Evolutionary conservation across 2,797 vertebrate species (phyloP).

Genomic region (Emydoidea blandingii): DNA sequence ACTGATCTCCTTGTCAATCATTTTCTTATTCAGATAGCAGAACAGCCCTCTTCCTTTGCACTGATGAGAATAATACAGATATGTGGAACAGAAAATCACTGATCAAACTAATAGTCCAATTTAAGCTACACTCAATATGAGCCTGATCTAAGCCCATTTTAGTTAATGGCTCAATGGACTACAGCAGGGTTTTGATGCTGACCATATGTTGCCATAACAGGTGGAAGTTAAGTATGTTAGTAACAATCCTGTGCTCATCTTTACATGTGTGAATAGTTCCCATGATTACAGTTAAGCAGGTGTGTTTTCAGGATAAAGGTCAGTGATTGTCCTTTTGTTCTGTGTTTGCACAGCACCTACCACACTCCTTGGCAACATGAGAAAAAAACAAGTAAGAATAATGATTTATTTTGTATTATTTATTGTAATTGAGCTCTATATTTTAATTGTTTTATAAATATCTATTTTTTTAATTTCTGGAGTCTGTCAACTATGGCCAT

Average conservation of each 20-base stretch:
- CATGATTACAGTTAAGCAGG: not conserved
- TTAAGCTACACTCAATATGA: not conserved
- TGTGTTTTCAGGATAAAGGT: fast-evolving
- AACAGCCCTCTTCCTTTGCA: fast-evolving
- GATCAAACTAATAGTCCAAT: not conserved
- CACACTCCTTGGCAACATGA: not conserved
- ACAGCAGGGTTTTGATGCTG: not conserved
- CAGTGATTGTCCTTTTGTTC: not conserved
- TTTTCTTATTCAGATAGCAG: not conserved
- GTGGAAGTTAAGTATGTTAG: not conserved
- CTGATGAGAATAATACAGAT: fast-evolving
- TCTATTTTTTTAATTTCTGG: not conserved
- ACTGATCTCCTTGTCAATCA: not conserved
- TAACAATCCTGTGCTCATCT: not conserved
- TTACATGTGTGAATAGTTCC: not conserved
- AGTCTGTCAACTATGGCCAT: not conserved
- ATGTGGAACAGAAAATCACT: not conserved
- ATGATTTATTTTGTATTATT: not conserved
- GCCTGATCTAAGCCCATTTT: not conserved
- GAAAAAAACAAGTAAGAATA: not conserved
- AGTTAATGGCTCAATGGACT: not conserved
- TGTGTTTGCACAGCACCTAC: not conserved
- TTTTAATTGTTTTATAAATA: not conserved
- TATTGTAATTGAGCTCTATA: not conserved
- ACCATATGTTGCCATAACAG: not conserved